Evolutionary conservation across 2,888 invertebrate species (phyloP).

Genomic region (Eurytoma adleriae): DNA sequence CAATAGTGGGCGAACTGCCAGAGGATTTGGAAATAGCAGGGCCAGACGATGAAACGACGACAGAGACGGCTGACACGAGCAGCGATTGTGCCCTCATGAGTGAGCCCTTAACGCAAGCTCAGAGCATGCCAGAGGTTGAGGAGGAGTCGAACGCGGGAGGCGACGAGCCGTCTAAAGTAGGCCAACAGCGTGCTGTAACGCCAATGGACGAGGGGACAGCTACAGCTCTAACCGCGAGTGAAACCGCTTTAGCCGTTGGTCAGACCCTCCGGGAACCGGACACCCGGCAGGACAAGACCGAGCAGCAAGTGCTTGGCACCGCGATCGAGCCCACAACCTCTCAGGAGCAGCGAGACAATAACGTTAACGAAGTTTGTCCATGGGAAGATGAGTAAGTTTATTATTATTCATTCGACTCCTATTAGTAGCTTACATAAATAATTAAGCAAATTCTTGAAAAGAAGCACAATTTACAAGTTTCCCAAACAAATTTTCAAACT

Average conservation of each 20-base stretch:
- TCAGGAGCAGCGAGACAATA: slow-evolving; percentile 75
- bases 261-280: slow-evolving; percentile 75
- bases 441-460: background rate
- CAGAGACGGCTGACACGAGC: slow-evolving; percentile 46
- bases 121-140: slow-evolving; percentile 49
- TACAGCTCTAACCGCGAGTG: slow-evolving; percentile 60
- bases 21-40: slow-evolving; percentile 55
- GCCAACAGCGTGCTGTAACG: slow-evolving; percentile 29
- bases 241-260: slow-evolving; percentile 68
- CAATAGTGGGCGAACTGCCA: slow-evolving; percentile 81
- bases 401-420: background rate
- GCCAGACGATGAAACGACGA: slow-evolving; percentile 52
- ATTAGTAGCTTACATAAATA: background rate
- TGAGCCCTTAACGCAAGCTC: slow-evolving; percentile 48
- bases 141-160: slow-evolving; percentile 49
- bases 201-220: slow-evolving; percentile 43
- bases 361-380: slow-evolving; percentile 92
- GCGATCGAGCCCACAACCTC: slow-evolving; percentile 20
- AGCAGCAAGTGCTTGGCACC: slow-evolving; percentile 51
- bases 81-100: slow-evolving; percentile 56
- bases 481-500: too few relatives aligned
- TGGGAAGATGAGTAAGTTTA: slow-evolving; percentile 98
- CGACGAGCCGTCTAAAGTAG: slow-evolving; percentile 23
- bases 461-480: too few relatives aligned
- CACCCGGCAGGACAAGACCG: slow-evolving; percentile 65